Conservation (phyloP, 2,888 invertebrate species). For the Marasmarcha lunaedactyla region DNA sequence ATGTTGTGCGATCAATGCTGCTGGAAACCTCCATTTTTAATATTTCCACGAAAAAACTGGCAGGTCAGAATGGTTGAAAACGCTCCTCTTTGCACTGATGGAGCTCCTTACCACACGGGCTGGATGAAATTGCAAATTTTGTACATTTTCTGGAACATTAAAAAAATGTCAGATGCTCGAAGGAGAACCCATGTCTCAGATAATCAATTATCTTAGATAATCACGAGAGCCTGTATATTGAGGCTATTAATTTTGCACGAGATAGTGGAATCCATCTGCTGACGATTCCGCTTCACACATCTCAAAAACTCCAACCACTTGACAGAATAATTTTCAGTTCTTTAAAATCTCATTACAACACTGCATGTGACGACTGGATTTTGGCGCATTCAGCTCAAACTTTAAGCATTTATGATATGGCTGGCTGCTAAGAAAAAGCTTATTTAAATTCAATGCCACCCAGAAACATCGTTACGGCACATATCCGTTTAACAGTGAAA, state of each 20-base stretch:
- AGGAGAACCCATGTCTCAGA: neutral
- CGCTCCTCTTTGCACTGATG: slow-evolving; percentile 18
- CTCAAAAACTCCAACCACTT: slow-evolving; percentile 19
- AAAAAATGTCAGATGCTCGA: neutral
- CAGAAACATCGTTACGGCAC: slow-evolving; percentile 25
- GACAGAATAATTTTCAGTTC: slow-evolving; percentile 18
- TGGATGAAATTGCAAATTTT: slow-evolving; percentile 26
- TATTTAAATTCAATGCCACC: slow-evolving; percentile 17
- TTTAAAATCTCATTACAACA: slow-evolving; percentile 13
- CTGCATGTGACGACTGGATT: slow-evolving; percentile 23
- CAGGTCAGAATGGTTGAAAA: slow-evolving; percentile 25
- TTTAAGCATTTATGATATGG: slow-evolving; percentile 29
- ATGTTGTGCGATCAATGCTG: slow-evolving; percentile 25
- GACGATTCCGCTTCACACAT: slow-evolving; percentile 27
- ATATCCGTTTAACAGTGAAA: slow-evolving; percentile 23
- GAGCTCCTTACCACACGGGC: slow-evolving; percentile 18
- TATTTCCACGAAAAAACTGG: slow-evolving; percentile 13
- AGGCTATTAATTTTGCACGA: slow-evolving; percentile 22
- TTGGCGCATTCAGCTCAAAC: slow-evolving; percentile 24
- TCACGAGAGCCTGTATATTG: slow-evolving; percentile 20
- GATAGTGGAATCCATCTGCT: slow-evolving; percentile 30
- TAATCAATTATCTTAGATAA: slow-evolving; percentile 22
- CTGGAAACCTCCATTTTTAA: slow-evolving; percentile 32
- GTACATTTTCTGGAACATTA: slow-evolving; percentile 5
- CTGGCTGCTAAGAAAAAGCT: slow-evolving; percentile 18